phyloP scores from a whole-genome alignment of 2,797 vertebrate species.

The Sebastes hopkinsi region DNA sequence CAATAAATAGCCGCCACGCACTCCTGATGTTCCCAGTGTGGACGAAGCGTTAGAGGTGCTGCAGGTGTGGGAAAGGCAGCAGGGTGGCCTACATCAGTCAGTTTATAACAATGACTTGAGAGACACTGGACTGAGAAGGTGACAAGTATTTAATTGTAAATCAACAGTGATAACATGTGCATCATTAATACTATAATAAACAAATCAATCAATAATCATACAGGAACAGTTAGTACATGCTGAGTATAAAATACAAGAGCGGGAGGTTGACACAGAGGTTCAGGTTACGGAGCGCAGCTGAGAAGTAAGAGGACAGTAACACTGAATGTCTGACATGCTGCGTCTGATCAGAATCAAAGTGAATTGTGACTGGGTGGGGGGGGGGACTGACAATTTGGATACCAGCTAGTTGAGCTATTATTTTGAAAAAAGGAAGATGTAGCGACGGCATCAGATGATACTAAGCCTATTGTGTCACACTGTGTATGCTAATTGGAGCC shows the following conservation, averaged over 20 bases:
- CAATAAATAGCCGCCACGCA: no score
- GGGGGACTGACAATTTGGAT: background rate
- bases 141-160: conserved; percentile 74
- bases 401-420: background rate
- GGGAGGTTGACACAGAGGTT: background rate
- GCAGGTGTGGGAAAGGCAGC: background rate
- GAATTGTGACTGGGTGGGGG: background rate
- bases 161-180: conserved; percentile 68
- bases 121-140: conserved; percentile 48
- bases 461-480: background rate
- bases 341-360: background rate
- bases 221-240: conserved; percentile 67
- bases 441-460: background rate
- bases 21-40: no score
- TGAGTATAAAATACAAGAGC: conserved; percentile 44
- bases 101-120: conserved; percentile 21
- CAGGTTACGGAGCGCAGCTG: background rate
- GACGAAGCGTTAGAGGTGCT: no score
- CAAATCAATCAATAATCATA: conserved; percentile 48
- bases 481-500: background rate
- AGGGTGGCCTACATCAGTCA: background rate
- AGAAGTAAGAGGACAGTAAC: background rate
- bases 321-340: background rate
- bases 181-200: conserved; percentile 64
- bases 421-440: background rate